These are phyloP conservation scores for Alcis repandata DNA, from an alignment of 2,888 invertebrate genomes.

Conservation along the genomic window DNA sequence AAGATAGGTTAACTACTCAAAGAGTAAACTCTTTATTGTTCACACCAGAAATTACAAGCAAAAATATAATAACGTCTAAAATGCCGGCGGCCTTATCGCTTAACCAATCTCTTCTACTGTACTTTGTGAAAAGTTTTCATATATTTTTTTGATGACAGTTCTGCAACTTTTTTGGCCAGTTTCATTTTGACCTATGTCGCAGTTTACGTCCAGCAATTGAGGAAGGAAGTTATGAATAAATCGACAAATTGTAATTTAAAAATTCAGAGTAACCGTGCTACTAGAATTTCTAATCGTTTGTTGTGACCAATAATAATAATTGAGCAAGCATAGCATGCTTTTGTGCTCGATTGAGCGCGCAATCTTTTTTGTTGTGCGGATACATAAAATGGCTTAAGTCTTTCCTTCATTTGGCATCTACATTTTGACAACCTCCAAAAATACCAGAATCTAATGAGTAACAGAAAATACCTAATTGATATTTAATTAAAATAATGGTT, in stretches of 20 bases:
- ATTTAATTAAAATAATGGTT: too few relatives aligned
- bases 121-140: too few relatives aligned
- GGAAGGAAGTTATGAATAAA: not conserved
- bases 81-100: too few relatives aligned
- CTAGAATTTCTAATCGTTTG: slow-evolving; percentile 7
- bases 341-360: slow-evolving; percentile 10
- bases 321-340: not conserved
- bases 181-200: too few relatives aligned
- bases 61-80: too few relatives aligned
- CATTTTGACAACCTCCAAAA: not conserved
- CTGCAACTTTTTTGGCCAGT: too few relatives aligned
- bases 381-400: not conserved
- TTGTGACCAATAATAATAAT: slow-evolving; percentile 5
- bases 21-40: too few relatives aligned
- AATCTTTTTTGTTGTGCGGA: not conserved
- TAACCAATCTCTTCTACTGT: too few relatives aligned
- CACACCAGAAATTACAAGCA: too few relatives aligned
- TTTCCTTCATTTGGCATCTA: not conserved
- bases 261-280: not conserved
- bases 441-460: not conserved
- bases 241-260: not conserved
- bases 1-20: too few relatives aligned
- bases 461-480: not conserved
- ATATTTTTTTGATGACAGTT: too few relatives aligned
- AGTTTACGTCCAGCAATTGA: not conserved